Conservation (phyloP, 2,888 invertebrate genomes). For the Fissipunctia ypsillon region DNA sequence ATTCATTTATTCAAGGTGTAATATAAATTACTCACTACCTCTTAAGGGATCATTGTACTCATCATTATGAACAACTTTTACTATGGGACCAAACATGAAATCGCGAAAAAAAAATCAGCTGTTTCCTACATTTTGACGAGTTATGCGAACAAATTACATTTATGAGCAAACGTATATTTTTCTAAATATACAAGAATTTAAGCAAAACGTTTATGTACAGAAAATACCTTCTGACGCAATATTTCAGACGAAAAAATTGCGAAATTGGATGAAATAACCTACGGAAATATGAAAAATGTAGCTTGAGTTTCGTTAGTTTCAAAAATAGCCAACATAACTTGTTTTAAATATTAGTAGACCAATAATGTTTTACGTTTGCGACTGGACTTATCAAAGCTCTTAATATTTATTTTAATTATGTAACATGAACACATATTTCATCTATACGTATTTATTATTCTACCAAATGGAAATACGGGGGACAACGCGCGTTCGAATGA, state of each 20-base stretch:
- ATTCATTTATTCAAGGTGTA: no score
- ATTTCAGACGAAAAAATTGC: conserved; percentile 31
- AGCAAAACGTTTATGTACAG: conserved; percentile 28
- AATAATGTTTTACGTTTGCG: conserved; percentile 3
- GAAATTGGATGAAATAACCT: conserved; percentile 6
- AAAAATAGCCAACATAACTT: neutral
- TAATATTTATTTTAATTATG: neutral
- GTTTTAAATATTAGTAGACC: neutral
- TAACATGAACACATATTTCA: neutral
- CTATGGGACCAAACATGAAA: no score
- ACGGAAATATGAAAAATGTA: neutral
- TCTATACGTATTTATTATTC: neutral
- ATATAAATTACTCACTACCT: no score
- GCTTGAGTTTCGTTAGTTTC: neutral
- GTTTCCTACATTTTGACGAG: no score
- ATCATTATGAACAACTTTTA: no score
- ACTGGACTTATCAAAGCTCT: neutral
- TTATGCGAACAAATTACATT: no score
- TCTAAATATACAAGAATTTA: conserved; percentile 37
- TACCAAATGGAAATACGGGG: neutral
- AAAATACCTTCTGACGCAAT: conserved; percentile 18
- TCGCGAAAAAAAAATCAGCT: no score
- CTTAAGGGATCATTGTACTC: no score
- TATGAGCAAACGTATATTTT: conserved; percentile 37
- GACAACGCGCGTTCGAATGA: neutral